These are phyloP conservation scores for Nebria salina DNA, from an alignment of 2,888 invertebrate genomes.

Conservation along the genomic window DNA sequence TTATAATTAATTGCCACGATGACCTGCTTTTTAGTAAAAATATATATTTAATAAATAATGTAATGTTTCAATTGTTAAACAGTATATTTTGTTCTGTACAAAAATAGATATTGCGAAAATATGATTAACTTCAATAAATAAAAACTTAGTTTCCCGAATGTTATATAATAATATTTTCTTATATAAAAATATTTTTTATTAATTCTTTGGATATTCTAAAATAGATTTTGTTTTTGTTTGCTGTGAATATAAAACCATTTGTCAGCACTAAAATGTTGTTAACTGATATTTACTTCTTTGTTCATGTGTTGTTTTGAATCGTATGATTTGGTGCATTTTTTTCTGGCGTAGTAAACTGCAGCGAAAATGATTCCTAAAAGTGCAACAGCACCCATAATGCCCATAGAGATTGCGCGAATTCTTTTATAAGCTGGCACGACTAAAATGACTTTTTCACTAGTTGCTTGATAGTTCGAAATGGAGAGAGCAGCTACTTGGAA, in stretches of 20 bases:
- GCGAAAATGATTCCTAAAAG: constrained; percentile 73
- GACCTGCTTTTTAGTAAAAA: too few species aligned
- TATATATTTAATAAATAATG: too few species aligned
- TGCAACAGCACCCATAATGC: constrained; percentile 75
- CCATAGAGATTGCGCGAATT: constrained; percentile 76
- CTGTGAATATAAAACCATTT: not conserved
- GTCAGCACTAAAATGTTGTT: not conserved
- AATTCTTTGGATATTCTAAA: not conserved
- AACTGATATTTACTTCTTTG: constrained; percentile 32
- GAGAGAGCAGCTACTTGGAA: constrained; percentile 78
- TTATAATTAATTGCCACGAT: too few species aligned
- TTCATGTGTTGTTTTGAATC: constrained; percentile 18
- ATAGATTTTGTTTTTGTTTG: not conserved
- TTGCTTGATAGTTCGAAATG: constrained; percentile 69
- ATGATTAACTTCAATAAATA: not conserved
- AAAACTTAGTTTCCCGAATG: not conserved
- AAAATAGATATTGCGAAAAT: not conserved
- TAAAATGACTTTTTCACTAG: constrained; percentile 71
- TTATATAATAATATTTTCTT: not conserved
- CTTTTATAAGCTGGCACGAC: constrained; percentile 77
- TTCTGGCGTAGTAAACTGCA: constrained; percentile 69
- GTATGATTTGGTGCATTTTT: constrained; percentile 58
- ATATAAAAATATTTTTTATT: not conserved
- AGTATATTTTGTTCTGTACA: not conserved
- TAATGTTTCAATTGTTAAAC: too few species aligned